phyloP scores from a whole-genome alignment of 2,113 vertebrate species.

The Tragelaphus buxtoni region DNA sequence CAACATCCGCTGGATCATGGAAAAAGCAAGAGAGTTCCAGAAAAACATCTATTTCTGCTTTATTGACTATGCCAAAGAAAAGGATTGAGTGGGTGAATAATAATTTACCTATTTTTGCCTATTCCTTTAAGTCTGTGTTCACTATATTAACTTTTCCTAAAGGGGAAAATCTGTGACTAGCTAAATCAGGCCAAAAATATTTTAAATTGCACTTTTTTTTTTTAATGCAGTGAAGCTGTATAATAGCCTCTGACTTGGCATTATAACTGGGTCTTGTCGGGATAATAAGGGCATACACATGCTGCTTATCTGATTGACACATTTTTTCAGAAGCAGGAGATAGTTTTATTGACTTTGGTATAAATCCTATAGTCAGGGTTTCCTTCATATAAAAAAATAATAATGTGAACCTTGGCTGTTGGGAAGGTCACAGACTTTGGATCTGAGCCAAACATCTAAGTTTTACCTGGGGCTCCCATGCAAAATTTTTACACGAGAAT shows the following conservation, averaged over 20 bases:
- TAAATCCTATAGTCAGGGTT: slow-evolving; percentile 21
- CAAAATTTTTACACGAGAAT: slow-evolving; percentile 1
- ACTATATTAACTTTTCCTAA: neutral
- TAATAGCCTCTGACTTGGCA: neutral
- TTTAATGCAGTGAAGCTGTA: neutral
- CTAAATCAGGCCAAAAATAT: neutral
- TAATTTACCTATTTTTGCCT: slow-evolving; percentile 4
- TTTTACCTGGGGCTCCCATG: neutral
- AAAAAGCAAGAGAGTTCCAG: too few relatives aligned
- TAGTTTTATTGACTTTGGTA: slow-evolving; percentile 46
- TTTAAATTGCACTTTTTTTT: neutral
- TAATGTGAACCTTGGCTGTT: slow-evolving; percentile 20
- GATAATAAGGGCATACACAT: neutral
- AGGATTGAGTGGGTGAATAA: neutral
- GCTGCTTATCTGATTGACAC: neutral
- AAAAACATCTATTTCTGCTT: too few relatives aligned
- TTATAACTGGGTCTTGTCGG: neutral
- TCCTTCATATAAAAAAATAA: slow-evolving; percentile 43
- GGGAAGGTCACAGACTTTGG: slow-evolving; percentile 25
- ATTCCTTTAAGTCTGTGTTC: neutral
- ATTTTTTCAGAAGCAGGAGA: slow-evolving; percentile 23
- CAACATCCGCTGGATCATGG: too few relatives aligned
- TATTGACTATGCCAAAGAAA: too few relatives aligned
- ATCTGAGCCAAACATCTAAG: neutral
- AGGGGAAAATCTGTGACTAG: neutral